Base-by-base conservation (phyloP, 2,113 vertebrate species). In the Andinoacara biseriatus region DNA sequence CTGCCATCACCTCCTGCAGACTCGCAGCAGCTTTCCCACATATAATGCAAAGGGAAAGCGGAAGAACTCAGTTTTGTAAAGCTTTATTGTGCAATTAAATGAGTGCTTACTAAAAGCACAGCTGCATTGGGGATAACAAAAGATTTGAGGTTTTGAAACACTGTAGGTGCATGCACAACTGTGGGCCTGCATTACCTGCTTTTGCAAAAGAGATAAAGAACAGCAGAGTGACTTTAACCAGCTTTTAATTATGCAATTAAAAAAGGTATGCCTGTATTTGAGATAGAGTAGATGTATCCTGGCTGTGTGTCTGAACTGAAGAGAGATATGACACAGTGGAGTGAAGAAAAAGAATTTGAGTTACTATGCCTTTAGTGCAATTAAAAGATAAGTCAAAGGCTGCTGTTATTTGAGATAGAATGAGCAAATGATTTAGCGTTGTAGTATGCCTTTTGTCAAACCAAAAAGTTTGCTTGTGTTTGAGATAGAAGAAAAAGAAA, bases 361-460 rank as follows among this genome's bases (percentile, higher is more conserved):
- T 86, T 86, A 81, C 69, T 80, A 81, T 77, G 82, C 76, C 69
- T 83, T 87, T 62, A 69, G 56, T 86, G 88, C 83, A 89, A 91
- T 88, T 92, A 89, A 90, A 92, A 86, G 86, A 91, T 91, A 87
- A 92, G 74, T 87, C 59, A 49, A 78, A 65, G 77, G 76, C 69
- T 60, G 74, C 31, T 65, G 82, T 86, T 58, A 29, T 80, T 62
- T 43, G 10, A 59, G 81, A 89, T 63, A 63, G 20, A 83, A 20
- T 8, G 59, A 78, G 46, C 24, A 62, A 61, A 74, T 6, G 56
- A 86, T 87, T 89, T 79, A 38, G n/a, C 85, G 76, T 85, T 86
- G 83, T 43, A 74, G 38, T 56, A 24, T 57, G 67, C 10, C 82
- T 87, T 84, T 87, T 69, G 77, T 80, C 52, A 87, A 75, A 74